Evolutionary conservation across 2,888 invertebrate genomes (phyloP), one percentile per base, ranked within the genome.

Genomic region (Plemyria rubiginata): DNA sequence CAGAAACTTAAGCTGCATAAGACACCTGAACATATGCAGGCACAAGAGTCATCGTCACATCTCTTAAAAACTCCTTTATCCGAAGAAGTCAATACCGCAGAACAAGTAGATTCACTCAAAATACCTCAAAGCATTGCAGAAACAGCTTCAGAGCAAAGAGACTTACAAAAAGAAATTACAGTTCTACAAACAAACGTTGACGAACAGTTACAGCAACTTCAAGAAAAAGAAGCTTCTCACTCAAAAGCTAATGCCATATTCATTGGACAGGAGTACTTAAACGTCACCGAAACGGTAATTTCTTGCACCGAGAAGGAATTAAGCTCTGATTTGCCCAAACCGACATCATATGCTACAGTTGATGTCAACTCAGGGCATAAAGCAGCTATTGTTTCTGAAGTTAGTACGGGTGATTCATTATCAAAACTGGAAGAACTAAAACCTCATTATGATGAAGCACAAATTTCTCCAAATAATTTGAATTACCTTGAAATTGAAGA

Each of bases 261-360:
- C 93, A 81, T 93, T 86, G 78, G 94, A 90, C 91, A 94, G 85
- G 75, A 93, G 95, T 87, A 95, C 70, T 70, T 96, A 50, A 94
- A 93, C 75, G 87, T 96, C 12, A 94, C 93, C 6, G 94, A 95
- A 85, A 78, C 94, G 0, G 75, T 93, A 56, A 74, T 90, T 4
- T 85, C 86, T 58, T 87, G 94, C 53, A 92, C 85, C 78, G 94
- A 94, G 90, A 83, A 86, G 82, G 85, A 77, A 60, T 84, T 94
- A 28, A 84, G 78, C 32, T 75, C 83, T 67, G 74, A 80, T 46
- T 78, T 85, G 72, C 72, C 74, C 58, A 88, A 90, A n/a, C 79
- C 87, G 65, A 77, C 83, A 60, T 87, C 82, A 38, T 92, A 84
- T 74, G 95, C 95, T 15, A 92, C 85, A 57, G 61, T 93, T 36